Base-by-base conservation (phyloP, 1,140 invertebrate species). In the Chlorops oryzae region DNA sequence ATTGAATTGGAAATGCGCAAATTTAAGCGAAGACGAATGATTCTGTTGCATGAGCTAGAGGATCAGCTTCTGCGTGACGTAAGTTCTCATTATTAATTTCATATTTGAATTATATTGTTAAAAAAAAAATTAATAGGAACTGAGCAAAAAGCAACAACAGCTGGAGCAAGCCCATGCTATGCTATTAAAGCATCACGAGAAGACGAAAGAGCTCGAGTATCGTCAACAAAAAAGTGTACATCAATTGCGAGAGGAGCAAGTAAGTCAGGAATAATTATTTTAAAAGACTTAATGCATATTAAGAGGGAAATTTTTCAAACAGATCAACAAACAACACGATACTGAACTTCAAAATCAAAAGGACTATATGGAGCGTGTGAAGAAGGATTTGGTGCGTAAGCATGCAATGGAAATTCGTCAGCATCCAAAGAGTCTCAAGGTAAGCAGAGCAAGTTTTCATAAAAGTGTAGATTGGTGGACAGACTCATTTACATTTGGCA, bases 361-460 rank as follows among this genome's bases (percentile, higher is more conserved):
- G 60, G 96, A 98, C 66, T 99, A 99, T 72, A 98, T 94, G 83
- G 81, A 86, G 63, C 81, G 94, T 49, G 85, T 92, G 3, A 88
- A 97, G 68, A 83, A 90, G 54, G 96, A 99, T 70, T 78, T 98
- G 59, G 80, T 89, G 50, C 98, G 98, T 72, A 98, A 97, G 68
- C 97, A 99, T 75, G 92, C 94, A 18, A 73, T 96, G 41, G 94
- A 99, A 76, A 80, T 96, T 34, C 97, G 98, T 72, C 95, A 98
- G 71, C 95, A 98, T 75, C 96, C 97, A 21, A 96, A 98, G 76
- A 98, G 95, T 77, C 81, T 99, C 51, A 98, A 96, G 80, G 92
- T 95, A 75, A 43, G 42, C 37, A 22, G 20, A n/a, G n/a, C n/a
- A n/a, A n/a, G n/a, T n/a, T n/a, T n/a, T n/a, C n/a, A n/a, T n/a